These are phyloP conservation scores for Meliscaeva auricollis DNA, from an alignment of 2,888 invertebrate species.

Conservation along the genomic window DNA sequence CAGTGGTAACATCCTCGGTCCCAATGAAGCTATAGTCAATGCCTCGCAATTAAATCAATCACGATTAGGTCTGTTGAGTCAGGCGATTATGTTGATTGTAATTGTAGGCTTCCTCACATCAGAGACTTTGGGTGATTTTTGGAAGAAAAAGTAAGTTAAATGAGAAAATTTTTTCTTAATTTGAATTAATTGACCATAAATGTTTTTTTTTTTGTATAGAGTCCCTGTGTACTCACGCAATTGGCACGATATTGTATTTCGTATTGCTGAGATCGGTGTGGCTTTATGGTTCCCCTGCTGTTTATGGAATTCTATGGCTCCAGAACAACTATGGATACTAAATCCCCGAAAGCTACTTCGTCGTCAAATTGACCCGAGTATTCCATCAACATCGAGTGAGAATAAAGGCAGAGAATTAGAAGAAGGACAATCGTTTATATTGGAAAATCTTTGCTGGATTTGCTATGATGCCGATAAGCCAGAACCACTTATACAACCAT, in stretches of 20 bases:
- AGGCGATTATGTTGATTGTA: constrained; percentile 95
- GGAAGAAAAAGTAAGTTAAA: constrained; percentile 93
- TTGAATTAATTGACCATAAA: background rate
- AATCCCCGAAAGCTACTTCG: constrained; percentile 95
- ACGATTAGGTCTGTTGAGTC: constrained; percentile 93
- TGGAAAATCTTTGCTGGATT: constrained; percentile 94
- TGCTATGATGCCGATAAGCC: constrained; percentile 93
- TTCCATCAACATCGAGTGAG: constrained; percentile 83
- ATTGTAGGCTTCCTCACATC: constrained; percentile 95
- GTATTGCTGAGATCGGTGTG: constrained; percentile 95
- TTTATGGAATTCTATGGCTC: constrained; percentile 97
- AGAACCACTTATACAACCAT: constrained; percentile 95
- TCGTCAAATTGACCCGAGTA: constrained; percentile 86
- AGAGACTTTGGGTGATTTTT: constrained; percentile 95
- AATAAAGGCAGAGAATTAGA: constrained; percentile 83
- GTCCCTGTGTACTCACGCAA: constrained; percentile 95
- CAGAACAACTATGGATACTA: constrained; percentile 96
- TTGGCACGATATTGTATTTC: constrained; percentile 96
- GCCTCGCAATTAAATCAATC: constrained; percentile 96
- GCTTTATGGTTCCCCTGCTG: constrained; percentile 98
- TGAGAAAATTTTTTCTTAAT: background rate
- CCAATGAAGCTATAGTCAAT: constrained; percentile 87
- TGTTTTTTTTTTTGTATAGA: constrained; percentile 84
- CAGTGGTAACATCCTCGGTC: constrained; percentile 87
- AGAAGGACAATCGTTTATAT: constrained; percentile 86